phyloP scores from a whole-genome alignment of 2,888 invertebrate genomes.

The Hybos culiciformis region DNA sequence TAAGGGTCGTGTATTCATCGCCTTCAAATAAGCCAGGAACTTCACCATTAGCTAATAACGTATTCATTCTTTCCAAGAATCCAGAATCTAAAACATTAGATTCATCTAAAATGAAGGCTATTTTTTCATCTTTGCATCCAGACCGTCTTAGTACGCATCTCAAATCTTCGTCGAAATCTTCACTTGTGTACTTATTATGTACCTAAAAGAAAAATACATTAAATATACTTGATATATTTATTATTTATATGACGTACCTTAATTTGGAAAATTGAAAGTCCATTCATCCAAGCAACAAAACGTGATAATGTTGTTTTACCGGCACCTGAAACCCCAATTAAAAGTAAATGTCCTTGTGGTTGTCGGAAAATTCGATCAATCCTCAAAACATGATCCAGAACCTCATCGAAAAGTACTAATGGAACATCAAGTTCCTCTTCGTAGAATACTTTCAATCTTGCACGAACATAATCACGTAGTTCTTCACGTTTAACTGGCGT shows the following conservation, averaged over 20 bases:
- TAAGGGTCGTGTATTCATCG: conserved; percentile 95
- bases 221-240: background rate
- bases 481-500: conserved; percentile 91
- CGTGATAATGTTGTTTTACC: conserved; percentile 98
- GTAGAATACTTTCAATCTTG: conserved; percentile 94
- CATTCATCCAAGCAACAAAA: conserved; percentile 99
- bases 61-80: conserved; percentile 98
- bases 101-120: conserved; percentile 97
- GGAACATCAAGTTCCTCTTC: conserved; percentile 99
- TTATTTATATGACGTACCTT: conserved; percentile 45
- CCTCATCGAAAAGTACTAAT: conserved; percentile 95
- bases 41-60: conserved; percentile 95
- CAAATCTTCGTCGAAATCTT: conserved; percentile 98
- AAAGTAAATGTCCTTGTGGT: conserved; percentile 92
- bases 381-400: conserved; percentile 95
- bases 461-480: conserved; percentile 90
- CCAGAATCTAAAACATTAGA: conserved; percentile 97
- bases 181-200: conserved; percentile 97
- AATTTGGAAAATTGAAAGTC: conserved; percentile 96
- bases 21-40: conserved; percentile 87
- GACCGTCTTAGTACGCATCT: conserved; percentile 74
- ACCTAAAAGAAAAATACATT: conserved; percentile 42
- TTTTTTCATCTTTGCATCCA: conserved; percentile 93
- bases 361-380: conserved; percentile 99
- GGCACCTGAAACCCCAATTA: conserved; percentile 97